Base-by-base conservation (phyloP, 2,113 vertebrate genomes). In the Phaethon lepturus region DNA sequence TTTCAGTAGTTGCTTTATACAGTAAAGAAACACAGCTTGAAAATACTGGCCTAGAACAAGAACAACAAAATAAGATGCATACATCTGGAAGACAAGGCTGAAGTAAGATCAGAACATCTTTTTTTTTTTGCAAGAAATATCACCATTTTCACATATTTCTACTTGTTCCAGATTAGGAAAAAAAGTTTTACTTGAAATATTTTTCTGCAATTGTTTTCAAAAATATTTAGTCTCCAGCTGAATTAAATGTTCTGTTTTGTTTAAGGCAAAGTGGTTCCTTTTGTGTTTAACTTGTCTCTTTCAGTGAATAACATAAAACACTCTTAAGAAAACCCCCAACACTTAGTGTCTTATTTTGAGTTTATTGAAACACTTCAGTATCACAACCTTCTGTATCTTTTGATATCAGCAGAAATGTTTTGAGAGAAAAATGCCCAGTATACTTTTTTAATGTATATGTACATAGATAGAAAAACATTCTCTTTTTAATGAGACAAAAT, bases 291-390 rank as follows among this genome's bases (percentile, higher is more conserved):
- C 9, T 78, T 82, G 77, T 52, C 4, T 75, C 19, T 85, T 67
- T 33, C 29, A 44, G 2, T 72, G 44, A 68, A 20, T 38, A 78
- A 53, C 5, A 47, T 7, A n/a, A 85, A 77, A 5, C 40, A 4
- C 0, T 5, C 18, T 47, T 42, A n/a, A 58, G 52, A 75, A 76
- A 64, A 4, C 0, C 17, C 2, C 8, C 29, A 35, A 35, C 1
- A 2, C 28, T 69, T 67, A 59, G 45, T 29, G 8, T 9, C 3
- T 8, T 29, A n/a, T 45, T 87, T 89, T 67, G 1, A 66, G 10
- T 22, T 69, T 77, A 42, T 44, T 63, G 17, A 69, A 71, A 35
- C 0, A 31, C 24, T 67, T 52, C 14, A 42, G 5, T 5, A 35
- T 69, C 7, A 7, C 2, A 19, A 75, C 9, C 10, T 68, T 81